Evolutionary conservation across 2,888 invertebrate genomes (phyloP).

Genomic region (Dryobota labecula): DNA sequence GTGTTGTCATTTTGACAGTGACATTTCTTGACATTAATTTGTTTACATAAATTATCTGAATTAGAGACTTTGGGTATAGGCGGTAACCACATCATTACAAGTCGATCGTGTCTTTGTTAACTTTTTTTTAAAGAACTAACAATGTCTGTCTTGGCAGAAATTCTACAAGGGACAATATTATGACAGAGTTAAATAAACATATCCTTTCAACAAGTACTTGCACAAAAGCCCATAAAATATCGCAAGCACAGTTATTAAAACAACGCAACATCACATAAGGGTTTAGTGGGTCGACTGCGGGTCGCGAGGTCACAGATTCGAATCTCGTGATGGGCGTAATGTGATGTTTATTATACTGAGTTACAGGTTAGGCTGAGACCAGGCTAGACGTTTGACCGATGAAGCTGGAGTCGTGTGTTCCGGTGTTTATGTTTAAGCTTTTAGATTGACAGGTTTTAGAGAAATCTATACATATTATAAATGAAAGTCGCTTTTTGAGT

Average conservation of each 20-base stretch:
- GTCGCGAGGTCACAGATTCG: constrained; percentile 62
- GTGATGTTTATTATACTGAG: constrained; percentile 63
- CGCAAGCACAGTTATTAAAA: constrained; percentile 56
- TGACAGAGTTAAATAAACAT: background rate
- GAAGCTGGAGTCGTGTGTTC: constrained; percentile 37
- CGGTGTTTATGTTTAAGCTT: constrained; percentile 23
- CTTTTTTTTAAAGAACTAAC: background rate
- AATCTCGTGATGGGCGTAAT: constrained; percentile 65
- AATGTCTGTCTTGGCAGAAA: background rate
- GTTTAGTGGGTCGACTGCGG: constrained; percentile 61
- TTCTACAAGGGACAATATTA: background rate
- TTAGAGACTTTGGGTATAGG: no score
- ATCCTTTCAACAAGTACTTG: background rate
- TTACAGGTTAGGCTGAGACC: constrained; percentile 31
- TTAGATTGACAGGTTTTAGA: constrained; percentile 16
- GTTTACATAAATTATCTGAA: no score
- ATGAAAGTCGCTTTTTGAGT: no score
- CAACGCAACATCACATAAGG: constrained; percentile 62
- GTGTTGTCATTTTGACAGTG: no score
- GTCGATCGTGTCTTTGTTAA: background rate
- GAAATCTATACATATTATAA: background rate
- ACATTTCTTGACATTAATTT: no score
- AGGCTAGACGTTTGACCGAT: constrained; percentile 48
- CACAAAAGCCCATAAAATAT: constrained; percentile 54
- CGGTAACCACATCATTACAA: no score